Evolutionary conservation across 2,797 vertebrate genomes (phyloP).

Genomic region (Pseudomugil gertrudae): DNA sequence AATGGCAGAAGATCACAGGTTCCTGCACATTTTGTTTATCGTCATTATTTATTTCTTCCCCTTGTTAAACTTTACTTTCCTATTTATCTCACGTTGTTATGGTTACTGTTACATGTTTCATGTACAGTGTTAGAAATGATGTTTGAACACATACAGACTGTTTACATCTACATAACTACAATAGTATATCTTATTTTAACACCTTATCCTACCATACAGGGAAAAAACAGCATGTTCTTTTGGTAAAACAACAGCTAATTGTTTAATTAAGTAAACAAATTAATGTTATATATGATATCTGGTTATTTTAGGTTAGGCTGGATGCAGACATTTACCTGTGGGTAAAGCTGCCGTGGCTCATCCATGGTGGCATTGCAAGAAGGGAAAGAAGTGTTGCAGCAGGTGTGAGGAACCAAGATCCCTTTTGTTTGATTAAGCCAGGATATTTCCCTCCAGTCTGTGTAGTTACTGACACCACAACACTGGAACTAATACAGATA

Average conservation of each 20-base stretch:
- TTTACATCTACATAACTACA: no score
- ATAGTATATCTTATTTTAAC: not conserved
- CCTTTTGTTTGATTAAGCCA: slow-evolving; percentile 69
- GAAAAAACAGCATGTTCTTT: not conserved
- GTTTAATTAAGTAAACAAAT: not conserved
- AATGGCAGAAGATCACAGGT: no score
- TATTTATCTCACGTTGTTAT: no score
- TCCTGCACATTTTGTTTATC: no score
- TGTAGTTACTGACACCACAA: slow-evolving; percentile 72
- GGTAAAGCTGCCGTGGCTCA: slow-evolving; percentile 54
- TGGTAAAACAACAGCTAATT: not conserved
- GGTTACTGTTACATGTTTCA: no score
- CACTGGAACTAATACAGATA: slow-evolving; percentile 63
- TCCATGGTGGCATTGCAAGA: slow-evolving; percentile 61
- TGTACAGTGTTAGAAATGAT: not conserved
- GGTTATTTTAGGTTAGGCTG: not conserved
- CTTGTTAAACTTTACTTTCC: no score
- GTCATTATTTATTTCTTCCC: not conserved
- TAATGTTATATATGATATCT: not conserved
- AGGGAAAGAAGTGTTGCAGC: slow-evolving; percentile 66
- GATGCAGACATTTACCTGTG: slow-evolving; percentile 44
- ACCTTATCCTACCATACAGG: not conserved
- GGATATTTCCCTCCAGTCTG: slow-evolving; percentile 68
- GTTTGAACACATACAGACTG: not conserved
- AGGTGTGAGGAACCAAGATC: slow-evolving; percentile 65